These are phyloP conservation scores for Tokudaia muenninki DNA, from an alignment of 2,797 vertebrate genomes.

Conservation along the genomic window DNA sequence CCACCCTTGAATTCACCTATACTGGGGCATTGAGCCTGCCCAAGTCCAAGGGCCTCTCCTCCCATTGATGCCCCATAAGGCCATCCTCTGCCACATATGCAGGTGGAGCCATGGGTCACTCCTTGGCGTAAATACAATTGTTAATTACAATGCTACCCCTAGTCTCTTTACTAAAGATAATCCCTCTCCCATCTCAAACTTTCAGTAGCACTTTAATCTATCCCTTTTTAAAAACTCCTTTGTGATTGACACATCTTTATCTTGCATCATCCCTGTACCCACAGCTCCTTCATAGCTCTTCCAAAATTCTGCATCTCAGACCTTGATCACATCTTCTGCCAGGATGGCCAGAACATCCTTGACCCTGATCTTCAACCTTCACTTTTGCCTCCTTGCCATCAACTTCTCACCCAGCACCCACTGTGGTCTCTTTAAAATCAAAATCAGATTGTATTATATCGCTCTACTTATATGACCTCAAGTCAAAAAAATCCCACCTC, in stretches of 20 bases:
- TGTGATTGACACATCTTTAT: not conserved
- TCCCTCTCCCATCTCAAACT: not conserved
- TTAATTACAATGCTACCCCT: not conserved
- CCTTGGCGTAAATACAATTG: not conserved
- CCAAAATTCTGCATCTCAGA: constrained; percentile 10
- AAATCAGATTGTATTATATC: not conserved
- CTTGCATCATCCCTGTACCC: not conserved
- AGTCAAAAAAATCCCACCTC: not conserved
- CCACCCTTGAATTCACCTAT: too few species aligned
- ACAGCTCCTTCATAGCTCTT: not conserved
- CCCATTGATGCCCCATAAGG: too few species aligned
- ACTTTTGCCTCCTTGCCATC: not conserved
- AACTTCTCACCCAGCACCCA: not conserved
- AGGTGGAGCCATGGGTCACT: too few species aligned
- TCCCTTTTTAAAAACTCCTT: not conserved
- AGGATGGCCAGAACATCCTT: not conserved
- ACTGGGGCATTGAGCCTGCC: too few species aligned
- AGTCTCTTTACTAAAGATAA: not conserved
- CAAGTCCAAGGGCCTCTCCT: too few species aligned
- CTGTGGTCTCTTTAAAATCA: not conserved
- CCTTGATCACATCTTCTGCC: not conserved
- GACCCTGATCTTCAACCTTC: not conserved
- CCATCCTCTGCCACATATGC: too few species aligned
- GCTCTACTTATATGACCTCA: not conserved
- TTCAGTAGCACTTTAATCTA: constrained; percentile 10